A percentile compares a stretch with the other conserved stretches of the same genome.
Conservation (phyloP, 1,140 invertebrate genomes). For the Elysia chlorotica region DNA sequence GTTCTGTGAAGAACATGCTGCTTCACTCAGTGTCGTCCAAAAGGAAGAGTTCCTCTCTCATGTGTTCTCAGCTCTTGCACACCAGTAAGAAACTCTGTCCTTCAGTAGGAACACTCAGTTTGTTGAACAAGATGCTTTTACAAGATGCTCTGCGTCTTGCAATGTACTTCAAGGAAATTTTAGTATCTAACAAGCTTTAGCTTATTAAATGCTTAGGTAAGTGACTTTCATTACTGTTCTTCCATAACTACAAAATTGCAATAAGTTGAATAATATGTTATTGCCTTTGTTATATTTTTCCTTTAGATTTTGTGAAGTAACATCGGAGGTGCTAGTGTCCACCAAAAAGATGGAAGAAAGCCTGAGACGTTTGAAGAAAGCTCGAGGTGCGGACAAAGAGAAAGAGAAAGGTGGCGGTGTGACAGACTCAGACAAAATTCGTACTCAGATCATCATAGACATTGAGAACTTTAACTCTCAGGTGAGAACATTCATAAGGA, state of each 20-base stretch:
- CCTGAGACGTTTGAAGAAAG: slow-evolving; percentile 89
- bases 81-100: slow-evolving; percentile 44
- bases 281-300: slow-evolving; percentile 3
- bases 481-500: too few relatives aligned
- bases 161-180: background rate
- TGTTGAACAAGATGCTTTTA: background rate
- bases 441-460: slow-evolving; percentile 86
- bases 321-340: slow-evolving; percentile 86
- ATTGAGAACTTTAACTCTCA: slow-evolving; percentile 67
- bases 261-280: too few relatives aligned
- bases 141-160: background rate
- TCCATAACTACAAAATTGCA: too few relatives aligned
- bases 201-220: too few relatives aligned
- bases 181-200: too few relatives aligned
- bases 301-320: slow-evolving; percentile 77
- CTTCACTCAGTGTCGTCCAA: slow-evolving; percentile 35
- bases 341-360: slow-evolving; percentile 95
- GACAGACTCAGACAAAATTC: slow-evolving; percentile 91
- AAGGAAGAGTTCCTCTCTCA: slow-evolving; percentile 35
- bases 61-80: slow-evolving; percentile 45
- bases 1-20: slow-evolving; percentile 51
- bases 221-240: too few relatives aligned
- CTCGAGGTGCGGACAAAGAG: slow-evolving; percentile 67
- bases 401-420: slow-evolving; percentile 62
- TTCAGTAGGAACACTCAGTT: background rate